These are phyloP conservation scores for Scolopax bukidnonensis DNA, from an alignment of 2,797 vertebrate species.

Conservation along the genomic window DNA sequence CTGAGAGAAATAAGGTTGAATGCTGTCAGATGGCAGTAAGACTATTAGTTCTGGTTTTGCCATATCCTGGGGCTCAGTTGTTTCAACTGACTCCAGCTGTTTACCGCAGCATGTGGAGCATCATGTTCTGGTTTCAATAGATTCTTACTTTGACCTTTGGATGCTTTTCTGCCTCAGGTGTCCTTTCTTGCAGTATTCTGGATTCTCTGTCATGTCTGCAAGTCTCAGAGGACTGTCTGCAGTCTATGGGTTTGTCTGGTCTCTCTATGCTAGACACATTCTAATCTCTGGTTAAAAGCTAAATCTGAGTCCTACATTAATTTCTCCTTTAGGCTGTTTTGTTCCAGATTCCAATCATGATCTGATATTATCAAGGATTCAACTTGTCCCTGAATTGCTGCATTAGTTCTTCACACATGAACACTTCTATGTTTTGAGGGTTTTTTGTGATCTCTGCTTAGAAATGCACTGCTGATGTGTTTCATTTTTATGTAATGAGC, in stretches of 20 bases:
- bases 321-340: slow-evolving; percentile 34
- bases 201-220: neutral
- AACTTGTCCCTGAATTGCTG: slow-evolving; percentile 22
- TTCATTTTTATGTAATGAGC: slow-evolving; percentile 55
- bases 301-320: neutral
- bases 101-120: slow-evolving; percentile 38
- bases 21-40: neutral
- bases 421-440: neutral
- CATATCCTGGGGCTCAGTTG: slow-evolving; percentile 43
- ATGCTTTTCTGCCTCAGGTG: slow-evolving; percentile 44
- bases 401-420: slow-evolving; percentile 54
- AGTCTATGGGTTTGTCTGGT: neutral
- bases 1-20: neutral
- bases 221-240: slow-evolving; percentile 15
- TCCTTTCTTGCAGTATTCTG: slow-evolving; percentile 14
- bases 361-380: slow-evolving; percentile 19
- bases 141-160: slow-evolving; percentile 45
- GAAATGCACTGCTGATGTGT: slow-evolving; percentile 31
- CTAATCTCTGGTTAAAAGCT: neutral
- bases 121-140: neutral
- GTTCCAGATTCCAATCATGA: slow-evolving; percentile 7
- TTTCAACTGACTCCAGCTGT: slow-evolving; percentile 56
- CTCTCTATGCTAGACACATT: neutral
- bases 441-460: slow-evolving; percentile 20
- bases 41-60: slow-evolving; percentile 23